Percentiles rank a stretch among this genome's conserved stretches.
Evolutionary conservation across 2,888 invertebrate species (phyloP).

Genomic region (Tromatobia lineatoria): DNA sequence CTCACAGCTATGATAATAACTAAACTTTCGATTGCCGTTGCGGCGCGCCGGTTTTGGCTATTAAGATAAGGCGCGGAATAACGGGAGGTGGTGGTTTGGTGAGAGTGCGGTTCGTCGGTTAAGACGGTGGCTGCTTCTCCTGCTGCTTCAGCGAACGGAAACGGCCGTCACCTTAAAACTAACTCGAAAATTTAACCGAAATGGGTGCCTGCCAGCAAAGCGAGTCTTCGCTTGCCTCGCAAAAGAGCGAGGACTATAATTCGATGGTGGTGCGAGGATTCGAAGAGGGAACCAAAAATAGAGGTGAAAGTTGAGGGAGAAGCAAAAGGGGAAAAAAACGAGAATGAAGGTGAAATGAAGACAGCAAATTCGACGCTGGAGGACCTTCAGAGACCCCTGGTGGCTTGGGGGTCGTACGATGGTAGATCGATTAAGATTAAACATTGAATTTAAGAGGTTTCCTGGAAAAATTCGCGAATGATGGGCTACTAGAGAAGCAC

Average conservation of each 20-base stretch:
- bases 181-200: constrained; percentile 68
- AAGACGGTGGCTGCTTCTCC: constrained; percentile 37
- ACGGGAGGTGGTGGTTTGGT: background rate
- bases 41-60: constrained; percentile 67
- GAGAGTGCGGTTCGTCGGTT: constrained; percentile 33
- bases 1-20: constrained; percentile 75
- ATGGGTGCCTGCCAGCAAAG: constrained; percentile 26
- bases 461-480: constrained; percentile 70
- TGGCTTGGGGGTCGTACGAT: constrained; percentile 65
- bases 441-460: constrained; percentile 75
- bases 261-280: constrained; percentile 1
- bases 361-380: constrained; percentile 32
- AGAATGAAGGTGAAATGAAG: constrained; percentile 20
- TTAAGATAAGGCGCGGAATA: constrained; percentile 76
- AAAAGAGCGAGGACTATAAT: constrained; percentile 16
- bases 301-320: constrained; percentile 29
- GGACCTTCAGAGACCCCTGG: constrained; percentile 65
- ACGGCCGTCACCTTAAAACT: constrained; percentile 66
- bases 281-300: constrained; percentile 9
- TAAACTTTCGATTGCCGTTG: constrained; percentile 80
- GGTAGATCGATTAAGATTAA: constrained; percentile 80
- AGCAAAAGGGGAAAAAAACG: constrained; percentile 28
- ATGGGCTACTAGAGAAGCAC: constrained; percentile 66
- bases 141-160: constrained; percentile 41
- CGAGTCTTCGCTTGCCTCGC: background rate